Conservation (phyloP, 2,797 vertebrate genomes). For the Chromobotia macracanthus region DNA sequence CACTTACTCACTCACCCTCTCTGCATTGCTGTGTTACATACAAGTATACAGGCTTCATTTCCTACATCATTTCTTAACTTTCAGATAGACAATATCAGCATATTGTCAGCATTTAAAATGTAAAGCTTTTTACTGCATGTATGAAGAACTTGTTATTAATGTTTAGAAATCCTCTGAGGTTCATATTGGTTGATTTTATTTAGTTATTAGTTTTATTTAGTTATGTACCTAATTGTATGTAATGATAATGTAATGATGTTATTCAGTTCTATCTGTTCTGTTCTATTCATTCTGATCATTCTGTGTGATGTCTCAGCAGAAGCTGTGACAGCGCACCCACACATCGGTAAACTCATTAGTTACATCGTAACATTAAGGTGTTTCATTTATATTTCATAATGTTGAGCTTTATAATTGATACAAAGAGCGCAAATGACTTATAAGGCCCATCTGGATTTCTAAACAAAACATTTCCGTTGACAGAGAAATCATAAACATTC, state of each 20-base stretch:
- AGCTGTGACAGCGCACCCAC: background rate
- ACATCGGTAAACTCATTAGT: background rate
- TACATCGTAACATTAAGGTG: background rate
- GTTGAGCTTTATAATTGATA: background rate
- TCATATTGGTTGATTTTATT: background rate
- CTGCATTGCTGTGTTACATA: background rate
- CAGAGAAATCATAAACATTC: too few relatives aligned
- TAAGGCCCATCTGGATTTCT: background rate
- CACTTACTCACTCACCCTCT: constrained; percentile 37
- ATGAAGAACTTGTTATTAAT: too few relatives aligned
- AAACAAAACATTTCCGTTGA: too few relatives aligned
- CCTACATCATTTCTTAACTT: too few relatives aligned
- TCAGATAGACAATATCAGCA: too few relatives aligned
- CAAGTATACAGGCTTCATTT: too few relatives aligned
- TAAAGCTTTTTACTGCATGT: too few relatives aligned
- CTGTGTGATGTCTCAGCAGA: background rate
- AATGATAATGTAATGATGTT: background rate
- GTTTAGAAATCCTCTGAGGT: background rate
- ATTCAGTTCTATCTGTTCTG: background rate
- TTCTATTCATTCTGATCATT: background rate
- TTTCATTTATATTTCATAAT: background rate
- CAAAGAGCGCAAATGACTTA: background rate
- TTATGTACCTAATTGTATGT: too few relatives aligned
- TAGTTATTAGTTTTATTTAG: background rate
- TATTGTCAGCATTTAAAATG: too few relatives aligned